Percentiles rank a stretch among this genome's conserved stretches.
phyloP scores from a whole-genome alignment of 2,888 invertebrate genomes.

The Phalera bucephala region DNA sequence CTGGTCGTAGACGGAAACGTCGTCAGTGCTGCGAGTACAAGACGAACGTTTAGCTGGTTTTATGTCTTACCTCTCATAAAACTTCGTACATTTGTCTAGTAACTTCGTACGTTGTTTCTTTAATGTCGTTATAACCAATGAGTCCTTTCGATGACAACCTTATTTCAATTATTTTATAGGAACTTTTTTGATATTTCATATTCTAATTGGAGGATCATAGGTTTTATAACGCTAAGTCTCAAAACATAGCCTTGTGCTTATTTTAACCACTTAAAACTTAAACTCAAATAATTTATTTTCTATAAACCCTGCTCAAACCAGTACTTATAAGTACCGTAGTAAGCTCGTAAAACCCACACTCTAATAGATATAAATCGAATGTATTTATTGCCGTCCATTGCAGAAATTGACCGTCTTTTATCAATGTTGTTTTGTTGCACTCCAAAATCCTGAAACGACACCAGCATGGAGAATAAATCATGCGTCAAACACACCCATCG shows the following conservation, averaged over 20 bases:
- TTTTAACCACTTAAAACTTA: too few species aligned
- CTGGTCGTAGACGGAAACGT: conserved; percentile 46
- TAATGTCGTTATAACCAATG: conserved; percentile 19
- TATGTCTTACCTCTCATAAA: conserved; percentile 62
- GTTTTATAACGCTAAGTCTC: too few species aligned
- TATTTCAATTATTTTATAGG: too few species aligned
- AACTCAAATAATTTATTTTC: too few species aligned
- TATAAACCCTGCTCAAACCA: too few species aligned
- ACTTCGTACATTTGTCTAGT: conserved; percentile 46
- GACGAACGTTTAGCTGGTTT: conserved; percentile 55
- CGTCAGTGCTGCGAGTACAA: conserved; percentile 45
- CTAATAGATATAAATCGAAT: conserved; percentile 13
- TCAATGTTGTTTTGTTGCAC: conserved; percentile 42
- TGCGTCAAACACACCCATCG: conserved; percentile 61
- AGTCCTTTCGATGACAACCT: too few species aligned
- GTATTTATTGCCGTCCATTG: conserved; percentile 6
- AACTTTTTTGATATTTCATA: too few species aligned
- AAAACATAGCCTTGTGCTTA: too few species aligned
- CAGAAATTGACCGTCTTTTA: conserved; percentile 33
- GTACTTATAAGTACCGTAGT: too few species aligned
- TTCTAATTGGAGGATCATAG: too few species aligned
- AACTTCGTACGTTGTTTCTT: conserved; percentile 29
- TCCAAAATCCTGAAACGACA: conserved; percentile 32
- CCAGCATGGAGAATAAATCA: conserved; percentile 57
- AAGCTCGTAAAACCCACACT: too few species aligned